A percentile compares a stretch with the other conserved stretches of the same genome.
Evolutionary conservation across 2,888 invertebrate genomes (phyloP).

Genomic region (Eupithecia subfuscata): DNA sequence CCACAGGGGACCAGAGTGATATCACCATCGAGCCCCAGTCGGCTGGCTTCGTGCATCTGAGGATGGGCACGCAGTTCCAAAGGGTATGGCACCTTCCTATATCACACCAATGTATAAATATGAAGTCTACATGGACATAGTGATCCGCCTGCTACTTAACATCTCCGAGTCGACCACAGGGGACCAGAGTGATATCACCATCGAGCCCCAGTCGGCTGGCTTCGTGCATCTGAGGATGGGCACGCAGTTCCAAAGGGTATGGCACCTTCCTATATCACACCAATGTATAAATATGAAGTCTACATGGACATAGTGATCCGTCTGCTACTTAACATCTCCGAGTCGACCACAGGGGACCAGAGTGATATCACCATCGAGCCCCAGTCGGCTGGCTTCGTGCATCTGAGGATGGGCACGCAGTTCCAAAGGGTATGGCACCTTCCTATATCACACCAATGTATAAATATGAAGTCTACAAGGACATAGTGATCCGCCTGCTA

Average conservation of each 20-base stretch:
- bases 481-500: slow-evolving; percentile 82
- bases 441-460: neutral
- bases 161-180: slow-evolving; percentile 51
- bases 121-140: slow-evolving; percentile 85
- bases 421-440: slow-evolving; percentile 52
- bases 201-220: slow-evolving; percentile 70
- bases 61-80: slow-evolving; percentile 66
- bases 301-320: slow-evolving; percentile 84
- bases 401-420: slow-evolving; percentile 68
- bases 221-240: slow-evolving; percentile 75
- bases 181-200: slow-evolving; percentile 64
- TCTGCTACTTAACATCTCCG: slow-evolving; percentile 70
- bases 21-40: slow-evolving; percentile 65
- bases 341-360: slow-evolving; percentile 50
- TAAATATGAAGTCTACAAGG: slow-evolving; percentile 83
- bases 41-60: slow-evolving; percentile 76
- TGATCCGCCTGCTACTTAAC: slow-evolving; percentile 79
- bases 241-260: slow-evolving; percentile 58
- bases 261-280: neutral
- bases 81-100: slow-evolving; percentile 40
- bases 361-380: slow-evolving; percentile 65
- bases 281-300: slow-evolving; percentile 70
- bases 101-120: slow-evolving; percentile 39
- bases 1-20: slow-evolving; percentile 59
- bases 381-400: slow-evolving; percentile 73